A percentile compares a stretch with the other conserved stretches of the same genome.
Conservation (phyloP, 2,888 invertebrate species). For the Acronicta leporina region DNA sequence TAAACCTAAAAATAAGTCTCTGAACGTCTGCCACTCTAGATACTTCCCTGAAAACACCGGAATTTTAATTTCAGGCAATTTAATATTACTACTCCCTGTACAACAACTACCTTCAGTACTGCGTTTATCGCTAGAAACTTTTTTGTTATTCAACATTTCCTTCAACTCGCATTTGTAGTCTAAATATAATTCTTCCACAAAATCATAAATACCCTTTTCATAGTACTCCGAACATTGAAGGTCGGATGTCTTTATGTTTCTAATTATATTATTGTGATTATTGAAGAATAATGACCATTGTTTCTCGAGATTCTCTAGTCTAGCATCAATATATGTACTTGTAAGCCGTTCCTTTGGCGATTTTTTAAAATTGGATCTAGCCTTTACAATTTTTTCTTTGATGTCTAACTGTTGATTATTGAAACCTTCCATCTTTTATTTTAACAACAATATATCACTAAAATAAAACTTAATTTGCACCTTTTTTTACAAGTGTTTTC, state of each 20-base stretch:
- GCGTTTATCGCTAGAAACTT: neutral
- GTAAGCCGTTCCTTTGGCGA: neutral
- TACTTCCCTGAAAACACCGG: conserved; percentile 46
- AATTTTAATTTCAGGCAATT: conserved; percentile 18
- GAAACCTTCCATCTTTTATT: conserved; percentile 2
- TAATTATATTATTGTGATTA: conserved; percentile 3
- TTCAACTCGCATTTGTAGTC: conserved; percentile 4
- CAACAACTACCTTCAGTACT: neutral
- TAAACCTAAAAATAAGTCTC: conserved; percentile 43
- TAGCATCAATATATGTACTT: neutral
- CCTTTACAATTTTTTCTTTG: neutral
- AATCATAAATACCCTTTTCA: conserved; percentile 4
- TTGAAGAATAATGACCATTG: neutral
- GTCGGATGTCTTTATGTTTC: neutral
- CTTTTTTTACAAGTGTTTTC: too few species aligned
- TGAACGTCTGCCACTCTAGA: conserved; percentile 44
- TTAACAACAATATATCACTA: neutral
- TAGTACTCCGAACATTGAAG: neutral
- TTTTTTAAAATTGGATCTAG: conserved; percentile 3
- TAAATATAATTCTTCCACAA: conserved; percentile 7
- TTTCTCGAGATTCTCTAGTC: conserved; percentile 2
- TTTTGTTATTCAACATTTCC: neutral
- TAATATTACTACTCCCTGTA: neutral
- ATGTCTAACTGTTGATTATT: neutral
- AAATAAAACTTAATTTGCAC: too few species aligned